A percentile compares a stretch with the other conserved stretches of the same genome.
Conservation (phyloP, 2,113 vertebrate genomes). For the Lepisosteus oculatus region DNA sequence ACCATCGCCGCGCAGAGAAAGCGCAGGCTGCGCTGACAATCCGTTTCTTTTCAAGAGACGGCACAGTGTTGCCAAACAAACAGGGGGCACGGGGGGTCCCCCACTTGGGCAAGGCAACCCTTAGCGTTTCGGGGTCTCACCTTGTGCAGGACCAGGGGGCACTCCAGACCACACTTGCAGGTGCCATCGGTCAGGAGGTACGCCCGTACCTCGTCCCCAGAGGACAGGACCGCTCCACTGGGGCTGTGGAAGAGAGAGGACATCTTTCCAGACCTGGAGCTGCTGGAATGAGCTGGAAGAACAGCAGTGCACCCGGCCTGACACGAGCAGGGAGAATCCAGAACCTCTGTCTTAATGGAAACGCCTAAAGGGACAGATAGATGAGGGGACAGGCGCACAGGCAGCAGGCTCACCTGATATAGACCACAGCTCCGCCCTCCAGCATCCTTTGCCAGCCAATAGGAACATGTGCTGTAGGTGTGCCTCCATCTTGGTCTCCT, state of each 20-base stretch:
- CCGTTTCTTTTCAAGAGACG: too few relatives aligned
- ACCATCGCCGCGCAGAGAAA: too few relatives aligned
- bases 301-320: too few relatives aligned
- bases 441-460: slow-evolving; percentile 83
- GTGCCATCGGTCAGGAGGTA: slow-evolving; percentile 87
- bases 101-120: too few relatives aligned
- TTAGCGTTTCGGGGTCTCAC: slow-evolving; percentile 42
- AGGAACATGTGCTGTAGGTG: slow-evolving; percentile 71
- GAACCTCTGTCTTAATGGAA: background rate
- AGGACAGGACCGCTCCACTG: slow-evolving; percentile 75
- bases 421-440: slow-evolving; percentile 73
- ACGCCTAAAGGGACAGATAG: background rate
- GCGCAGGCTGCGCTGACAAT: too few relatives aligned
- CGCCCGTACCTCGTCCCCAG: slow-evolving; percentile 79
- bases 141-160: slow-evolving; percentile 84
- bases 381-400: background rate
- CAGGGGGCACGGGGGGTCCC: too few relatives aligned
- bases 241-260: slow-evolving; percentile 58
- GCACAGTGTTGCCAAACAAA: too few relatives aligned
- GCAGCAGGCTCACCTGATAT: slow-evolving; percentile 70
- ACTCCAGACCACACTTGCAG: slow-evolving; percentile 89
- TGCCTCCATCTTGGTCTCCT: slow-evolving; percentile 77
- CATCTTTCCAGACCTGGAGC: background rate
- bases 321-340: too few relatives aligned
- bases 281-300: too few relatives aligned